Percentiles rank a stretch among this genome's conserved stretches.
Conservation (phyloP, 2,888 invertebrate genomes). For the Tillus elongatus region DNA sequence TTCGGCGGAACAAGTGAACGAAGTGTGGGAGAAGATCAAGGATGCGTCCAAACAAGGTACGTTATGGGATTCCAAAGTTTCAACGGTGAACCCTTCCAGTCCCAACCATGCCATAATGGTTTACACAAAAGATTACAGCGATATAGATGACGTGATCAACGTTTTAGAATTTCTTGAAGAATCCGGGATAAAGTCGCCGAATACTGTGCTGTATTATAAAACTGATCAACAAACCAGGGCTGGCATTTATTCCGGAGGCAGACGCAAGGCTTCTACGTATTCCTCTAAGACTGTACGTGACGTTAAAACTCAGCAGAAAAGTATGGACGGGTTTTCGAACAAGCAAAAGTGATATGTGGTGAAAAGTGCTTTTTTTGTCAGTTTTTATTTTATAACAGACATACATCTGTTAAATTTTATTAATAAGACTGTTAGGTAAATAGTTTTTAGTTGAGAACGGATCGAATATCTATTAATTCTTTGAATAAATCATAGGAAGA, state of each 20-base stretch:
- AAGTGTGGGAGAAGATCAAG: slow-evolving; percentile 10
- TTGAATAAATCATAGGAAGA: too few relatives aligned
- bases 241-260: slow-evolving; percentile 9
- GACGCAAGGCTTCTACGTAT: slow-evolving; percentile 9
- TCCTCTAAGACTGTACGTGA: slow-evolving; percentile 9
- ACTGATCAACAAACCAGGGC: slow-evolving; percentile 7
- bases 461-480: too few relatives aligned
- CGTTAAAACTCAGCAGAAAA: too few relatives aligned
- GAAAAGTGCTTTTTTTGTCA: too few relatives aligned
- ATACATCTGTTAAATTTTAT: too few relatives aligned
- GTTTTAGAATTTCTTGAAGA: slow-evolving; percentile 9
- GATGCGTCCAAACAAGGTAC: neutral
- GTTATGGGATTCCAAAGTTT: slow-evolving; percentile 8
- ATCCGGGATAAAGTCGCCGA: slow-evolving; percentile 8
- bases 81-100: slow-evolving; percentile 1
- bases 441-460: too few relatives aligned
- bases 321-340: too few relatives aligned
- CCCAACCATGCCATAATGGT: slow-evolving; percentile 8
- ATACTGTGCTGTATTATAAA: slow-evolving; percentile 9
- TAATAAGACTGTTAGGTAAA: too few relatives aligned
- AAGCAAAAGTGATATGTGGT: too few relatives aligned
- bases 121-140: slow-evolving; percentile 10
- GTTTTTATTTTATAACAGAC: too few relatives aligned
- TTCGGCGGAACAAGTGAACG: neutral
- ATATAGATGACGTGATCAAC: slow-evolving; percentile 8